These are phyloP conservation scores for Anarhynchus alexandrinus DNA, from an alignment of 2,113 vertebrate species.

Conservation along the genomic window DNA sequence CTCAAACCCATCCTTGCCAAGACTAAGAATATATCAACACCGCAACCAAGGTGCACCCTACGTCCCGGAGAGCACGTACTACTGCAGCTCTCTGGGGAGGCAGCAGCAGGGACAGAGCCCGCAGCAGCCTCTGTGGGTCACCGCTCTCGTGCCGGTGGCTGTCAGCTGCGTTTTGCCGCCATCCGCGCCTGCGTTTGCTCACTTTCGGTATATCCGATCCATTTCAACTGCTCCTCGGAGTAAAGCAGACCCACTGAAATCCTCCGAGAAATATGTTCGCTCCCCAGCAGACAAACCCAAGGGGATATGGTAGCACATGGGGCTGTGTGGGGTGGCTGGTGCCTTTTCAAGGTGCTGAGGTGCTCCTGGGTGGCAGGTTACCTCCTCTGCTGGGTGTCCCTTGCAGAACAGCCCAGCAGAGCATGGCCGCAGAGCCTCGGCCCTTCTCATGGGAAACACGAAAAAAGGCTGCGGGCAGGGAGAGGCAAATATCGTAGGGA, in stretches of 20 bases:
- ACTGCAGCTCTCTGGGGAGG: background rate
- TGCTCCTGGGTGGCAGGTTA: background rate
- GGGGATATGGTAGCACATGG: background rate
- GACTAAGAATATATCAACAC: background rate
- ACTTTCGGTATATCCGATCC: background rate
- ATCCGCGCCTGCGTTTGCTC: fast-evolving
- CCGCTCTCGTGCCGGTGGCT: fast-evolving
- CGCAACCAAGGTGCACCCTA: background rate
- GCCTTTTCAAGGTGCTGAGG: background rate
- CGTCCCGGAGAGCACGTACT: fast-evolving
- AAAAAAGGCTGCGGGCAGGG: background rate
- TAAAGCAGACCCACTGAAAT: background rate
- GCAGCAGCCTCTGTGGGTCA: background rate
- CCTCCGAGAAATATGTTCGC: background rate
- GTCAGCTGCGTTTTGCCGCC: background rate
- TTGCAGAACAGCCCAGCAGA: background rate
- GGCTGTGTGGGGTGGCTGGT: background rate
- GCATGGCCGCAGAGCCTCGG: fast-evolving
- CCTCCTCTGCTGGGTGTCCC: background rate
- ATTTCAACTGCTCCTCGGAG: background rate
- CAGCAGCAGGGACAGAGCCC: background rate
- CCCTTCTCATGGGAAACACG: background rate
- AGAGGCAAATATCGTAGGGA: background rate
- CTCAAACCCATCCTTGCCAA: background rate
- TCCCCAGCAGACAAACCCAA: background rate